A percentile compares a stretch with the other conserved stretches of the same genome.
phyloP scores from a whole-genome alignment of 2,888 invertebrate species.

The Dolichopus griseipennis region DNA sequence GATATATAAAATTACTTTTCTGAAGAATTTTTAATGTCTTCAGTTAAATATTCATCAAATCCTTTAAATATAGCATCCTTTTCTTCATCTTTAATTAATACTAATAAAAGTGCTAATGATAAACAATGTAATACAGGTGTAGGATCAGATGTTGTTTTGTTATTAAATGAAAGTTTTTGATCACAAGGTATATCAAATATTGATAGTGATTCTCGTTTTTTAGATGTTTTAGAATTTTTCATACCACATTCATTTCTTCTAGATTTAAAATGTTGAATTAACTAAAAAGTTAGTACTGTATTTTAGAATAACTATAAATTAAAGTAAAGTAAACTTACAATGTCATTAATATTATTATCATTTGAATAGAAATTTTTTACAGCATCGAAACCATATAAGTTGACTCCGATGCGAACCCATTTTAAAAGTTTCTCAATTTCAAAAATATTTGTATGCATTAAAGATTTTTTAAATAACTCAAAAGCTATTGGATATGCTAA shows the following conservation, averaged over 20 bases:
- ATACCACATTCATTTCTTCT: neutral
- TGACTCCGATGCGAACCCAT: constrained; percentile 34
- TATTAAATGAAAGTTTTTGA: neutral
- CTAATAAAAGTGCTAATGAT: constrained; percentile 31
- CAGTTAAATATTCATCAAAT: constrained; percentile 24
- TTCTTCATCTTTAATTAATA: constrained; percentile 29
- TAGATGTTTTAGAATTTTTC: constrained; percentile 13
- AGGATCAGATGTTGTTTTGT: constrained; percentile 23
- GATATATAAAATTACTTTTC: constrained; percentile 22
- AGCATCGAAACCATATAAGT: constrained; percentile 29
- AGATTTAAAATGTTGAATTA: neutral
- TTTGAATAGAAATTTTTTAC: constrained; percentile 28
- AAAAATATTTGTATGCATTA: constrained; percentile 25
- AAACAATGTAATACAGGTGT: constrained; percentile 34
- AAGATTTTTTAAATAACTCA: constrained; percentile 31
- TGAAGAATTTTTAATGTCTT: constrained; percentile 24
- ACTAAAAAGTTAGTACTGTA: neutral
- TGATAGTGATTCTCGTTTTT: constrained; percentile 36
- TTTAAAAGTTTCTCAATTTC: constrained; percentile 35
- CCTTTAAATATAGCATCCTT: constrained; percentile 28
- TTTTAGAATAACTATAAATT: neutral
- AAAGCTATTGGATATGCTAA: constrained; percentile 34
- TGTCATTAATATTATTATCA: constrained; percentile 30
- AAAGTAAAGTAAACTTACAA: constrained; percentile 21
- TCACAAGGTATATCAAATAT: constrained; percentile 34